Conservation (phyloP, 2,888 invertebrate genomes). For the Eupithecia dodoneata region DNA sequence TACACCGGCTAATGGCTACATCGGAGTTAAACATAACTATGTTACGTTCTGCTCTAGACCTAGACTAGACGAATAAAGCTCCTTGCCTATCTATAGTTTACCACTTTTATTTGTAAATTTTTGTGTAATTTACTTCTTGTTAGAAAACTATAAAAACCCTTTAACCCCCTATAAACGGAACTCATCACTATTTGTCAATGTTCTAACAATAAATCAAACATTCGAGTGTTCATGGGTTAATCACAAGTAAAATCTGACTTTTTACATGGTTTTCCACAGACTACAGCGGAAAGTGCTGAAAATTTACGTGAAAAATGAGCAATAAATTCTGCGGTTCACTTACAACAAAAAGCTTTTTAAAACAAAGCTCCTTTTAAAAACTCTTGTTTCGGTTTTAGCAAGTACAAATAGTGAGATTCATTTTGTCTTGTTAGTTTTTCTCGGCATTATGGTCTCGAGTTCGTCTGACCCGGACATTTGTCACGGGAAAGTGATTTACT, state of each 20-base stretch:
- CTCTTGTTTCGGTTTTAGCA: constrained; percentile 37
- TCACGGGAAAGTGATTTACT: constrained; percentile 54
- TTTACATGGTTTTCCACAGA: not conserved
- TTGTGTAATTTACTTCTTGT: not conserved
- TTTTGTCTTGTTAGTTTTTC: constrained; percentile 48
- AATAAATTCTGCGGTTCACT: constrained; percentile 20
- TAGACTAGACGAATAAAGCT: not conserved
- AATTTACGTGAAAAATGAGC: constrained; percentile 14
- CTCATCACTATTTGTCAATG: too few species aligned
- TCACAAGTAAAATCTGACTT: not conserved
- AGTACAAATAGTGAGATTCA: constrained; percentile 46
- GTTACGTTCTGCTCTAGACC: not conserved
- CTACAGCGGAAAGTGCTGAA: not conserved
- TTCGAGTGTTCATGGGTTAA: too few species aligned
- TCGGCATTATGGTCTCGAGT: constrained; percentile 36
- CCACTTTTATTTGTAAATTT: not conserved
- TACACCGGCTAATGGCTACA: not conserved
- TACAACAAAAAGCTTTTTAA: constrained; percentile 29
- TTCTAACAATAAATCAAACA: too few species aligned
- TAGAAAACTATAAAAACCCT: not conserved
- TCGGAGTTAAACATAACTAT: not conserved
- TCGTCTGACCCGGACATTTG: constrained; percentile 49
- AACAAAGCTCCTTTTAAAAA: constrained; percentile 28
- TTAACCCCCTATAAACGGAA: too few species aligned
- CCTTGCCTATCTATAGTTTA: not conserved